Percentiles rank a stretch among this genome's conserved stretches.
Evolutionary conservation across 2,888 invertebrate genomes (phyloP).

Genomic region (Harpalus rubripes): DNA sequence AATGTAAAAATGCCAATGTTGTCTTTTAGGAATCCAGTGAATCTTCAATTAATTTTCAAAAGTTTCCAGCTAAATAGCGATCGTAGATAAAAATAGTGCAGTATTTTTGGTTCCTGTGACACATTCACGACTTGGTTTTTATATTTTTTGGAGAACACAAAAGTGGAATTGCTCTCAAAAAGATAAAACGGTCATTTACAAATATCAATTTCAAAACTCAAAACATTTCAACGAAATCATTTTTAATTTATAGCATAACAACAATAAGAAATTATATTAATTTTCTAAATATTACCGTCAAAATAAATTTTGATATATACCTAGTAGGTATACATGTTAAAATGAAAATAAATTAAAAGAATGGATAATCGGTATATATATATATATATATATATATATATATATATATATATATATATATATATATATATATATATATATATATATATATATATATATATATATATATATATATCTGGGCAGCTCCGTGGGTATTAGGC

Average conservation of each 20-base stretch:
- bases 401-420: too few species aligned
- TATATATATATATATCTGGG: too few species aligned
- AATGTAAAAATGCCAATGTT: too few species aligned
- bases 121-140: conserved; percentile 67
- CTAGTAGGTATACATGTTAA: too few species aligned
- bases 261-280: neutral
- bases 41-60: conserved; percentile 65
- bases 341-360: too few species aligned
- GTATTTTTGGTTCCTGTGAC: conserved; percentile 66
- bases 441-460: too few species aligned
- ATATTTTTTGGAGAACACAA: conserved; percentile 63
- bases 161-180: conserved; percentile 43
- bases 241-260: neutral
- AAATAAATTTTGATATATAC: neutral
- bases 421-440: too few species aligned
- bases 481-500: too few species aligned
- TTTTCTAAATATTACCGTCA: neutral
- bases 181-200: conserved; percentile 44
- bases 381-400: too few species aligned
- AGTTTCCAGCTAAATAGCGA: conserved; percentile 64
- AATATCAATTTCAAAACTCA: conserved; percentile 25
- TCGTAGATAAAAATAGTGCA: conserved; percentile 66
- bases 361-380: too few species aligned
- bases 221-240: conserved; percentile 30
- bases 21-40: conserved; percentile 10